phyloP scores from a whole-genome alignment of 2,888 invertebrate genomes.

The Shargacucullia verbasci region DNA sequence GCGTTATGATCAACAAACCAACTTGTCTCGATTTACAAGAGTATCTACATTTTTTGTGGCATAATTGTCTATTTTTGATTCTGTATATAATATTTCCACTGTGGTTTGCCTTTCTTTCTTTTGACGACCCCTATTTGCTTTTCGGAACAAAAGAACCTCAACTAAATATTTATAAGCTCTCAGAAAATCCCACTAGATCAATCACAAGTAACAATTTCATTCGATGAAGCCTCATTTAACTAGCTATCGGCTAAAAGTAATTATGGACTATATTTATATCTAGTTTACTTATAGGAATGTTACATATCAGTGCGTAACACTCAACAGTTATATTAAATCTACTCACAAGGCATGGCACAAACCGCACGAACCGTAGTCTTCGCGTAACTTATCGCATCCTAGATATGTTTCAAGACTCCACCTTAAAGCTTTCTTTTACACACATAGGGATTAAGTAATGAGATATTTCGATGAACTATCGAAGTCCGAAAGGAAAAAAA shows the following conservation, averaged over 20 bases:
- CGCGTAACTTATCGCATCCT: slow-evolving; percentile 57
- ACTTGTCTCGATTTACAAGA: too few species aligned
- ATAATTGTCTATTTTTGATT: too few species aligned
- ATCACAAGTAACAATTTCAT: slow-evolving; percentile 34
- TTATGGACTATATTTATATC: slow-evolving; percentile 51
- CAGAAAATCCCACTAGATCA: not conserved
- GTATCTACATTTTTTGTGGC: too few species aligned
- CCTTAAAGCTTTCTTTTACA: slow-evolving; percentile 76
- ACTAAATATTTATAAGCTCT: too few species aligned
- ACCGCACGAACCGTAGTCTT: slow-evolving; percentile 59
- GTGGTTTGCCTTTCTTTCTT: too few species aligned
- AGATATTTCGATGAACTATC: slow-evolving; percentile 18
- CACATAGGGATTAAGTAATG: slow-evolving; percentile 52
- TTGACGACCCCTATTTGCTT: too few species aligned
- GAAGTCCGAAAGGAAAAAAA: slow-evolving; percentile 11
- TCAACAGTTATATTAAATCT: slow-evolving; percentile 50
- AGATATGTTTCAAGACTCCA: slow-evolving; percentile 75
- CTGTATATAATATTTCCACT: too few species aligned
- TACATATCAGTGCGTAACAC: slow-evolving; percentile 55
- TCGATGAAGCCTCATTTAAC: slow-evolving; percentile 41
- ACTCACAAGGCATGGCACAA: slow-evolving; percentile 71
- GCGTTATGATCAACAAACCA: too few species aligned
- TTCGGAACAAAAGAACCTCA: too few species aligned
- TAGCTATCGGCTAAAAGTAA: slow-evolving; percentile 38
- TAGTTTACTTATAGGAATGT: slow-evolving; percentile 59